Percentiles rank a stretch among this genome's conserved stretches.
Evolutionary conservation across 2,797 vertebrate genomes (phyloP).

Genomic region (Perdix hodgsoniae): DNA sequence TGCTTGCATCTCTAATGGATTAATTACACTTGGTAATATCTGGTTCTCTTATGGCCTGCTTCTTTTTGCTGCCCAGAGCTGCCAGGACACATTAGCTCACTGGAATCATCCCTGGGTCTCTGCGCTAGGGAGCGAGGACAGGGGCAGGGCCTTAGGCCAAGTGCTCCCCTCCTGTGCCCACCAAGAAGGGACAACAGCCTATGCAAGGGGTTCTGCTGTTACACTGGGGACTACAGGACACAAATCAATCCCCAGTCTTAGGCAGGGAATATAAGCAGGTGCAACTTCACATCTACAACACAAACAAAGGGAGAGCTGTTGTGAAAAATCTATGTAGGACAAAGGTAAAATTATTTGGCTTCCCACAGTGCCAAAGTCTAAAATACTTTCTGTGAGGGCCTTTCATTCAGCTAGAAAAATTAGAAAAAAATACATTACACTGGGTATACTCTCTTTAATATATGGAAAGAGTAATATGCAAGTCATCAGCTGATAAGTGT

Average conservation of each 20-base stretch:
- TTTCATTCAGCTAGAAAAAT: neutral
- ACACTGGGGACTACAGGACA: neutral
- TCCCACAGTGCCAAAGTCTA: neutral
- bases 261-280: neutral
- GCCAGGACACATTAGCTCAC: neutral
- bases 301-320: neutral
- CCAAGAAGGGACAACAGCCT: neutral
- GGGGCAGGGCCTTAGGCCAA: neutral
- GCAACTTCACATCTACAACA: neutral
- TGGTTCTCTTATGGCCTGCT: neutral
- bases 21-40: neutral
- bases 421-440: neutral
- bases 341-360: neutral
- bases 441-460: neutral
- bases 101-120: neutral
- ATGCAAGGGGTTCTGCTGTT: neutral
- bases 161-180: neutral
- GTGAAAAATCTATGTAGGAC: neutral
- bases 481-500: neutral
- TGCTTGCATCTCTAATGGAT: neutral
- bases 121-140: neutral
- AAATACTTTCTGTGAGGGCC: neutral
- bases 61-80: neutral
- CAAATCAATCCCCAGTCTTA: neutral
- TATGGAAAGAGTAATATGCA: neutral